Base-by-base conservation (phyloP, 2,113 vertebrate genomes). In the Marcusenius ussheri region DNA sequence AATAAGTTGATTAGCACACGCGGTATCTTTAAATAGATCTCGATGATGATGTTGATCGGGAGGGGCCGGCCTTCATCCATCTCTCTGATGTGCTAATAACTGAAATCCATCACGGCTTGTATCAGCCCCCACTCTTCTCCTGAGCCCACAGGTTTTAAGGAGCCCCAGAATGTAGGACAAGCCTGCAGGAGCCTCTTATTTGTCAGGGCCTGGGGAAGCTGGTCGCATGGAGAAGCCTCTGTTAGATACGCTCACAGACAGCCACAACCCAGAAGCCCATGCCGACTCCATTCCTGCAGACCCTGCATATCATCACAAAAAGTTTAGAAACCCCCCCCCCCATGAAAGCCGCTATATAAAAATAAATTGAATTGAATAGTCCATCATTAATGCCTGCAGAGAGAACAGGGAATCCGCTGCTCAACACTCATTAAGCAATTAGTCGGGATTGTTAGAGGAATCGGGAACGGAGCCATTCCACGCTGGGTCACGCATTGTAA, bases 51-150 rank as follows among this genome's bases (percentile, higher is more conserved):
- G 97, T 97, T 98, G 98, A 99, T 99, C 98, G 97, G 97, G 96
- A 95, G 95, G 94, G 97, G 96, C 97, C 96, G 96, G 91, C 94
- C 93, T 89, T 96, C 98, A 99, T 99, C 98, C 97, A 98, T 99
- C 98, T 99, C 97, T 98, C 96, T 98, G 98, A 99, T 98, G 96
- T 90, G 97, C 97, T 99, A 99, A 99, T 99, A 99, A 99, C 98
- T 98, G 97, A 97, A 98, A 99, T 99, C 98, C 98, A 99, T 99
- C 98, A 99, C 96, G 97, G 97, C 96, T 97, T 94, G 17, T 35
- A 95, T 95, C 88, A 92, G 58, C 42, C 94, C 93, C 90, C 80
- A 47, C 77, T 62, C 77, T 93, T 94, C 96, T 94, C 90, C 94
- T 90, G 94, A 94, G 94, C 93, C 93, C 95, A 94, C 93, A 50